These are phyloP conservation scores for Lasioglossum calceatum DNA, from an alignment of 2,888 invertebrate species.

Conservation along the genomic window DNA sequence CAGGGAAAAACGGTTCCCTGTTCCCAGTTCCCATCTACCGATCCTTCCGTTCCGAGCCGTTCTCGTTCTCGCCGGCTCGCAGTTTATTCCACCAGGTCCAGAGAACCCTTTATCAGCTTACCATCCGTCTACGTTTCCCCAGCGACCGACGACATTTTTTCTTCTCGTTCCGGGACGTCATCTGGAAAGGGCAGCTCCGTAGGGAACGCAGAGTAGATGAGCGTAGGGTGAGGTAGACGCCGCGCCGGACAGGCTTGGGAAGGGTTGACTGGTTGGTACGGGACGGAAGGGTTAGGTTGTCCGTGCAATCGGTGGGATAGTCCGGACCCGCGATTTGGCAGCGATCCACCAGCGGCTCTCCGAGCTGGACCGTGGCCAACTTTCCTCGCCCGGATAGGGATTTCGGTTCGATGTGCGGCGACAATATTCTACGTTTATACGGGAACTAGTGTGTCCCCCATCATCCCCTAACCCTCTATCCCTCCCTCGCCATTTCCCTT, in stretches of 20 bases:
- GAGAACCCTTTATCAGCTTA: slow-evolving; percentile 32
- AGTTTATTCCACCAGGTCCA: slow-evolving; percentile 36
- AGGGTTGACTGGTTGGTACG: not conserved
- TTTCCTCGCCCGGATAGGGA: slow-evolving; percentile 70
- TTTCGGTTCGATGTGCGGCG: slow-evolving; percentile 76
- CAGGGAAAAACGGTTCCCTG: not conserved
- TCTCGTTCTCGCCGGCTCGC: not conserved
- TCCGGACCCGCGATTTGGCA: slow-evolving; percentile 69
- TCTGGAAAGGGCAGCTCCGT: slow-evolving; percentile 58
- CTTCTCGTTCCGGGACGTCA: slow-evolving; percentile 49
- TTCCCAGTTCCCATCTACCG: not conserved
- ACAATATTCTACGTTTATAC: slow-evolving; percentile 77
- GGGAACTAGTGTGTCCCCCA: slow-evolving; percentile 35
- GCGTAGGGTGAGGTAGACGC: slow-evolving; percentile 44
- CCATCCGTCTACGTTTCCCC: slow-evolving; percentile 38
- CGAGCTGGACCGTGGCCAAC: slow-evolving; percentile 65
- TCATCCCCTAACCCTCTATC: not conserved
- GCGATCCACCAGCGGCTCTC: slow-evolving; percentile 59
- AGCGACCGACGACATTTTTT: slow-evolving; percentile 52
- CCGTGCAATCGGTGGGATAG: slow-evolving; percentile 69
- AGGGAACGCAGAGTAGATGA: slow-evolving; percentile 20
- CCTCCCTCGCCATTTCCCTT: slow-evolving; percentile 17
- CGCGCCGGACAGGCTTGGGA: slow-evolving; percentile 15
- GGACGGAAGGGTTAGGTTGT: slow-evolving; percentile 55
- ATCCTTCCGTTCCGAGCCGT: slow-evolving; percentile 4